Evolutionary conservation across 2,797 vertebrate genomes (phyloP).

Genomic region (Phoeniculus purpureus): DNA sequence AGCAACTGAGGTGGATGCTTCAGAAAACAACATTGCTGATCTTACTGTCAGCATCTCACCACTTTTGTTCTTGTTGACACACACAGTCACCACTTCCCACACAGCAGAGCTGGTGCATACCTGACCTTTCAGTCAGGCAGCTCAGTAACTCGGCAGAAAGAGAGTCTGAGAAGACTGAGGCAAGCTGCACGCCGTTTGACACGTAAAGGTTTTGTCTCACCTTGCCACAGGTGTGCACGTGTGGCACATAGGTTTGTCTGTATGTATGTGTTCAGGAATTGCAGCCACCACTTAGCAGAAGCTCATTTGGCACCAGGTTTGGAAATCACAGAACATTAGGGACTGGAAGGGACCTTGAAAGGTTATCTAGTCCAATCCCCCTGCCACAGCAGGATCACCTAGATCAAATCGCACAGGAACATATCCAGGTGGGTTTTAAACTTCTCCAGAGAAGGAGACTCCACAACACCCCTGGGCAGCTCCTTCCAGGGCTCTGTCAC

Average conservation of each 20-base stretch:
- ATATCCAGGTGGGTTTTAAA: too few relatives aligned
- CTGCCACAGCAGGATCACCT: too few relatives aligned
- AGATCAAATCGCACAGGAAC: too few relatives aligned
- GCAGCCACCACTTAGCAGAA: background rate
- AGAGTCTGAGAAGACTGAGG: background rate
- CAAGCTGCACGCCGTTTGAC: background rate
- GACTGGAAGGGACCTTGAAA: too few relatives aligned
- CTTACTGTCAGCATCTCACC: background rate
- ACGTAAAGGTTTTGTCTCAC: background rate
- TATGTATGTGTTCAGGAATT: background rate
- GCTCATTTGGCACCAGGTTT: background rate
- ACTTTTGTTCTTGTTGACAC: background rate
- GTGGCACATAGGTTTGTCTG: background rate
- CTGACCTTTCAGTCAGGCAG: background rate
- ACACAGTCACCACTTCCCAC: background rate
- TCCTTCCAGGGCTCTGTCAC: too few relatives aligned
- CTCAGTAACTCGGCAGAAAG: background rate
- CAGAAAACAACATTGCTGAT: background rate
- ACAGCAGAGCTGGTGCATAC: background rate
- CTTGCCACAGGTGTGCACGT: background rate
- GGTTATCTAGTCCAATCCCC: too few relatives aligned
- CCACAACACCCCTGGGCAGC: too few relatives aligned
- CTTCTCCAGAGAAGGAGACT: too few relatives aligned
- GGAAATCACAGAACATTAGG: background rate
- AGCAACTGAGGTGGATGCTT: background rate